phyloP scores from a whole-genome alignment of 2,113 vertebrate genomes.

The Oreochromis aureus region DNA sequence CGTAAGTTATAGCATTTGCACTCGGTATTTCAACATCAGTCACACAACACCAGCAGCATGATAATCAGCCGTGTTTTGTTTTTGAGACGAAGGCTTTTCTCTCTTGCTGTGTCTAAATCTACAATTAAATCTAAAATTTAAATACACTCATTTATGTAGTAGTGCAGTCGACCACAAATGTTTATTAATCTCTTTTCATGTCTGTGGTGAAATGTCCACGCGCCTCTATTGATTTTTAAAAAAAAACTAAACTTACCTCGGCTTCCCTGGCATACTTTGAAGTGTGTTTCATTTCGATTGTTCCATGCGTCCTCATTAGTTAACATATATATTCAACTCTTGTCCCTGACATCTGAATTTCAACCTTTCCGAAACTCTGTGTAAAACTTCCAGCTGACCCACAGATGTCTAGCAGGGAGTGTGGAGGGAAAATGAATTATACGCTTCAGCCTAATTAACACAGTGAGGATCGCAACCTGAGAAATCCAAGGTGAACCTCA shows the following conservation, averaged over 20 bases:
- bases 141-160: neutral
- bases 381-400: neutral
- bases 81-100: neutral
- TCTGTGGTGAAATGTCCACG: neutral
- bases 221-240: neutral
- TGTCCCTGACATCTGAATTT: conserved; percentile 19
- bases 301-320: neutral
- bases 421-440: conserved; percentile 15
- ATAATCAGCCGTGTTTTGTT: neutral
- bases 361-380: neutral
- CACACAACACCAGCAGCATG: neutral
- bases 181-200: neutral
- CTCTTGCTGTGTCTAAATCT: neutral
- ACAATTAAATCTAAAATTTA: neutral
- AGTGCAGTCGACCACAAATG: neutral
- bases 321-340: conserved; percentile 14
- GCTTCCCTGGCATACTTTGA: neutral
- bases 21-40: neutral
- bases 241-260: neutral
- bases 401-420: neutral
- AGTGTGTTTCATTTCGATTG: neutral
- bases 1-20: neutral
- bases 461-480: neutral
- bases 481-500: conserved; percentile 16
- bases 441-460: neutral